phyloP scores from a whole-genome alignment of 1,140 invertebrate genomes.

The Drosophila repletoides region DNA sequence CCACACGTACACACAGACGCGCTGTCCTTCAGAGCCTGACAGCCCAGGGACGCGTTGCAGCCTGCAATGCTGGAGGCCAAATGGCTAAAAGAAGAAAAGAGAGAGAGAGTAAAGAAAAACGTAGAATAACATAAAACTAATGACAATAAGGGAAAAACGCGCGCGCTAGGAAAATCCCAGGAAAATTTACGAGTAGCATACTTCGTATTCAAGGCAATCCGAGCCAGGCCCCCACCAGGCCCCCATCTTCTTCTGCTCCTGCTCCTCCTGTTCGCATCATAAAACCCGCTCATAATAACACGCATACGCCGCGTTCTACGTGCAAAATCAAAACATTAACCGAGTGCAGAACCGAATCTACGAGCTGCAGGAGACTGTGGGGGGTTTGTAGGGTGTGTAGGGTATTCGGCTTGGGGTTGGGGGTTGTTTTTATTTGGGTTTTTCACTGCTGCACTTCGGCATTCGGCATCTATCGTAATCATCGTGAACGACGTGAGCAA shows the following conservation, averaged over 20 bases:
- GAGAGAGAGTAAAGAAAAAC: neutral
- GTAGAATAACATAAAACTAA: constrained; percentile 32
- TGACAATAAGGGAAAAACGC: constrained; percentile 64
- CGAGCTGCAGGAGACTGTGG: constrained; percentile 15
- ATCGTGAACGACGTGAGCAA: constrained; percentile 41
- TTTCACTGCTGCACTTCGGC: constrained; percentile 39
- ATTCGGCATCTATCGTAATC: constrained; percentile 39
- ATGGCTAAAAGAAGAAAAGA: constrained; percentile 8
- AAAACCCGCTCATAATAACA: constrained; percentile 39
- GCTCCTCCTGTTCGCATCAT: no score
- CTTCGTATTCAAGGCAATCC: constrained; percentile 22
- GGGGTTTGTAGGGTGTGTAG: neutral
- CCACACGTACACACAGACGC: constrained; percentile 7
- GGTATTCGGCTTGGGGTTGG: constrained; percentile 23
- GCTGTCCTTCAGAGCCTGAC: constrained; percentile 57
- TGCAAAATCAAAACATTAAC: constrained; percentile 75
- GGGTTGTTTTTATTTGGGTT: constrained; percentile 31
- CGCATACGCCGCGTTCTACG: constrained; percentile 64
- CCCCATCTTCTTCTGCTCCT: neutral
- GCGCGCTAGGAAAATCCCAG: constrained; percentile 16
- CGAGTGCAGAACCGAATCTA: constrained; percentile 45
- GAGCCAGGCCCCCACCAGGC: neutral
- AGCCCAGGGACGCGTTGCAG: constrained; percentile 54
- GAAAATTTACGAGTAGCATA: constrained; percentile 1
- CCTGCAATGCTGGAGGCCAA: constrained; percentile 59